phyloP scores from a whole-genome alignment of 1,140 invertebrate species.

The Hycleus phaleratus region DNA sequence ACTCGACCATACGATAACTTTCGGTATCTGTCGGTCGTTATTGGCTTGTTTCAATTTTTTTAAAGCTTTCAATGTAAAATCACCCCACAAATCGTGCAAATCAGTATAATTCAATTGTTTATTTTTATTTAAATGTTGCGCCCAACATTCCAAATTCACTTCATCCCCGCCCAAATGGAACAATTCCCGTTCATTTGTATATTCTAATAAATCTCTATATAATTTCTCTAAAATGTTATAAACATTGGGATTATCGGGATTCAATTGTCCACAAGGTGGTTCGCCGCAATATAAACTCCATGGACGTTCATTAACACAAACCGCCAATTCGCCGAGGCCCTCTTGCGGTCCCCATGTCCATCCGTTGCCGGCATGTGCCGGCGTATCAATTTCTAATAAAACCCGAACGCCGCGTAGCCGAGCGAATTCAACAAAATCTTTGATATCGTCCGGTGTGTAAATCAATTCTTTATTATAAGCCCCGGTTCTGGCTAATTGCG shows the following conservation, averaged over 20 bases:
- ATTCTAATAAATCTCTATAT: slow-evolving; percentile 58
- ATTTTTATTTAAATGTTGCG: slow-evolving; percentile 47
- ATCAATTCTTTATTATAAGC: slow-evolving; percentile 62
- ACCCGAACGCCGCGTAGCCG: slow-evolving; percentile 61
- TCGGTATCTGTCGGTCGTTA: slow-evolving; percentile 51
- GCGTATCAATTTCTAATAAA: slow-evolving; percentile 68
- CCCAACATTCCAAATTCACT: slow-evolving; percentile 69
- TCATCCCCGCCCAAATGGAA: slow-evolving; percentile 82
- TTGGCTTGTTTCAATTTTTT: slow-evolving; percentile 56
- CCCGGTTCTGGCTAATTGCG: slow-evolving; percentile 63
- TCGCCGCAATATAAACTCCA: slow-evolving; percentile 73
- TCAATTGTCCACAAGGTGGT: slow-evolving; percentile 76
- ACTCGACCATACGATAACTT: slow-evolving; percentile 71
- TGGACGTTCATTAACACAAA: slow-evolving; percentile 67
- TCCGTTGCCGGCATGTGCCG: slow-evolving; percentile 72
- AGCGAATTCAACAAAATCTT: slow-evolving; percentile 56
- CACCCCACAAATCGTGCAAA: slow-evolving; percentile 66
- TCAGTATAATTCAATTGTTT: slow-evolving; percentile 59
- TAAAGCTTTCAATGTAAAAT: slow-evolving; percentile 61
- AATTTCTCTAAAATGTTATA: slow-evolving; percentile 60
- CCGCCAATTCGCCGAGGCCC: slow-evolving; percentile 59
- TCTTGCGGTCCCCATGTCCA: slow-evolving; percentile 67
- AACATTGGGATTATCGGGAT: slow-evolving; percentile 67
- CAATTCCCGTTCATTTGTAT: slow-evolving; percentile 57
- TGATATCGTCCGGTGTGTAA: slow-evolving; percentile 61